Evolutionary conservation across 2,888 invertebrate genomes (phyloP).

Genomic region (Epistrophe grossulariae): DNA sequence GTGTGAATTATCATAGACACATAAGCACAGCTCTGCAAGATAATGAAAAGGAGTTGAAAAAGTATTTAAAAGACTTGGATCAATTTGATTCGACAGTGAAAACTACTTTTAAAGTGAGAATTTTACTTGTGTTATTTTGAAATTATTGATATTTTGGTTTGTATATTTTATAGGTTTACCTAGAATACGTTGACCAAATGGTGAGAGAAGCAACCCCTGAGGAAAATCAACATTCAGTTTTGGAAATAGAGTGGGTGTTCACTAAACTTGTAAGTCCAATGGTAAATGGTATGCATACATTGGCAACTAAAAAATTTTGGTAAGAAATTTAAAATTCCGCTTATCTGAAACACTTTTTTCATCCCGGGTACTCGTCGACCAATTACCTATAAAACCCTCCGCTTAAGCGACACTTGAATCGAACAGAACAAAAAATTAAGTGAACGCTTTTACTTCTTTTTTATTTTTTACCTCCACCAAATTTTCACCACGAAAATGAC

Average conservation of each 20-base stretch:
- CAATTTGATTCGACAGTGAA: slow-evolving; percentile 92
- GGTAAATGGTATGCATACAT: slow-evolving; percentile 89
- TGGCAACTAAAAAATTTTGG: slow-evolving; percentile 92
- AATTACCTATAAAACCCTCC: too few species aligned
- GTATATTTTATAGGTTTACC: slow-evolving; percentile 87
- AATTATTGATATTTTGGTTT: slow-evolving; percentile 78
- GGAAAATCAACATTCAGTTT: slow-evolving; percentile 87
- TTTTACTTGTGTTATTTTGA: slow-evolving; percentile 8
- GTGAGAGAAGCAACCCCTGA: slow-evolving; percentile 86
- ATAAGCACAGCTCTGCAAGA: slow-evolving; percentile 86
- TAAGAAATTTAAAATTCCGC: slow-evolving; percentile 78
- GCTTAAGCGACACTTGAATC: too few species aligned
- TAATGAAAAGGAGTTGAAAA: slow-evolving; percentile 83
- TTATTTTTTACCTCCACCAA: too few species aligned
- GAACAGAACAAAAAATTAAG: too few species aligned
- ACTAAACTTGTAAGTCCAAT: slow-evolving; percentile 91
- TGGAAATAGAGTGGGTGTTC: slow-evolving; percentile 96
- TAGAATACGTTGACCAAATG: slow-evolving; percentile 94
- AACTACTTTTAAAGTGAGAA: slow-evolving; percentile 88
- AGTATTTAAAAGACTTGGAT: slow-evolving; percentile 86
- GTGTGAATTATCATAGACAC: slow-evolving; percentile 90
- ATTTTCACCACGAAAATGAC: too few species aligned
- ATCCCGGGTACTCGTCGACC: too few species aligned
- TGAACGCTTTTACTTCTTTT: too few species aligned
- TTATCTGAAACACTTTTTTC: too few species aligned